phyloP scores from a whole-genome alignment of 2,113 vertebrate genomes.

The Apistogramma diplotaenia region DNA sequence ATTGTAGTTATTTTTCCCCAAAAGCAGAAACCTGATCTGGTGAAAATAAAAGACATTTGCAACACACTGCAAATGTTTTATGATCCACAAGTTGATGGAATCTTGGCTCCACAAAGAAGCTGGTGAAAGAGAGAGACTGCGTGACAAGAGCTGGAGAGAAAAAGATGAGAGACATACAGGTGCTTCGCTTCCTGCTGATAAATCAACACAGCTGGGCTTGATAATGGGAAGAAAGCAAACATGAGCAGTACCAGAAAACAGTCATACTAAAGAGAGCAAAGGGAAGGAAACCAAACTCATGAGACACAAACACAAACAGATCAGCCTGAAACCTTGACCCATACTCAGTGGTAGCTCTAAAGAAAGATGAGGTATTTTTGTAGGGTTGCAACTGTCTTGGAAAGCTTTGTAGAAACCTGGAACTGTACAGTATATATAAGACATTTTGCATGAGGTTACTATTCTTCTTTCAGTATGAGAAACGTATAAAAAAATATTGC shows the following conservation, averaged over 20 bases:
- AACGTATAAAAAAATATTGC: too few relatives aligned
- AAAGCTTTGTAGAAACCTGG: too few relatives aligned
- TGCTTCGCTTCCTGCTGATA: slow-evolving; percentile 6
- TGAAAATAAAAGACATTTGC: neutral
- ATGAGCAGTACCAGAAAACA: neutral
- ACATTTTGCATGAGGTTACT: too few relatives aligned
- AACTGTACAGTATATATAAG: too few relatives aligned
- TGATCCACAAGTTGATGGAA: slow-evolving; percentile 4
- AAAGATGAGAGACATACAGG: slow-evolving; percentile 24
- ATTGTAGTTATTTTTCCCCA: neutral
- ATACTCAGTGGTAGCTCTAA: neutral
- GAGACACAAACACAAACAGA: slow-evolving; percentile 1
- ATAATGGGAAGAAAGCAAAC: neutral
- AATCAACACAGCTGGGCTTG: slow-evolving; percentile 33
- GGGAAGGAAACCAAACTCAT: neutral
- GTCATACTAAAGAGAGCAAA: neutral
- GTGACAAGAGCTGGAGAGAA: slow-evolving; percentile 17
- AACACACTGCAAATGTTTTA: slow-evolving; percentile 20
- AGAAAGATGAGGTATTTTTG: too few relatives aligned
- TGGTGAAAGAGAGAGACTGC: neutral
- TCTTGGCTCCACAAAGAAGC: slow-evolving; percentile 27
- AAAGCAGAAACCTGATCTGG: neutral
- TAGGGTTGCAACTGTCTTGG: too few relatives aligned
- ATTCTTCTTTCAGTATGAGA: too few relatives aligned
- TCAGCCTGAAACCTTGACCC: neutral